These are phyloP conservation scores for Luidia sarsii DNA, from an alignment of 53 echinoderm and acorn worm genomes.

Conservation along the genomic window DNA sequence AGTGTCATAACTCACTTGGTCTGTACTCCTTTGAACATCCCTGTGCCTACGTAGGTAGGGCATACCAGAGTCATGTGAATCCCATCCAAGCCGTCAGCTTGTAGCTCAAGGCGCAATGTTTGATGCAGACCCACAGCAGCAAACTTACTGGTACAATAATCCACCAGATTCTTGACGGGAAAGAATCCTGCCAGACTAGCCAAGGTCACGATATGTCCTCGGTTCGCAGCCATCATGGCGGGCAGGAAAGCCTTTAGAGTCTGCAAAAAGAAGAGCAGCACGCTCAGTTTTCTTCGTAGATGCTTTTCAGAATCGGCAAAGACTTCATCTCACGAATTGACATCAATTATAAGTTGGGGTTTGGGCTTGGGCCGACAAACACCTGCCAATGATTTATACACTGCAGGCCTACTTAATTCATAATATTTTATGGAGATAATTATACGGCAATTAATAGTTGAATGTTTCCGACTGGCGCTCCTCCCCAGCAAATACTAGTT, in stretches of 20 bases:
- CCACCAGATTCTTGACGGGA: constrained; percentile 68
- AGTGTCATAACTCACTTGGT: constrained; percentile 79
- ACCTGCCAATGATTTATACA: no score
- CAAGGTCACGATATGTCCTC: constrained; percentile 90
- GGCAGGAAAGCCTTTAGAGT: constrained; percentile 93
- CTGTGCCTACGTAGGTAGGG: constrained; percentile 87
- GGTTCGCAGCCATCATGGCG: constrained; percentile 75
- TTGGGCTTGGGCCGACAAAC: no score
- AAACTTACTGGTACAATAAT: constrained; percentile 94
- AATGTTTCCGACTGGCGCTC: no score
- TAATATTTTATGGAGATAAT: no score
- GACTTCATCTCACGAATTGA: no score
- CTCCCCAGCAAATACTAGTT: no score
- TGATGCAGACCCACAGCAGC: constrained; percentile 91
- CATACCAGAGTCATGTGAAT: constrained; percentile 85
- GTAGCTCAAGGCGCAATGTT: constrained; percentile 70
- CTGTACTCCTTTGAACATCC: constrained; percentile 86
- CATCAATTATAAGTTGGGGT: no score
- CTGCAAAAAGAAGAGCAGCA: constrained; percentile 28
- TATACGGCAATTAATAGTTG: no score
- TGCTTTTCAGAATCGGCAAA: no score
- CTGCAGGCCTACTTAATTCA: no score
- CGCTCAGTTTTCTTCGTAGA: no score
- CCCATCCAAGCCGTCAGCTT: constrained; percentile 52
- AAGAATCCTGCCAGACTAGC: constrained; percentile 87